Base-by-base conservation (phyloP, 2,888 invertebrate genomes). In the Cheilosia variabilis region DNA sequence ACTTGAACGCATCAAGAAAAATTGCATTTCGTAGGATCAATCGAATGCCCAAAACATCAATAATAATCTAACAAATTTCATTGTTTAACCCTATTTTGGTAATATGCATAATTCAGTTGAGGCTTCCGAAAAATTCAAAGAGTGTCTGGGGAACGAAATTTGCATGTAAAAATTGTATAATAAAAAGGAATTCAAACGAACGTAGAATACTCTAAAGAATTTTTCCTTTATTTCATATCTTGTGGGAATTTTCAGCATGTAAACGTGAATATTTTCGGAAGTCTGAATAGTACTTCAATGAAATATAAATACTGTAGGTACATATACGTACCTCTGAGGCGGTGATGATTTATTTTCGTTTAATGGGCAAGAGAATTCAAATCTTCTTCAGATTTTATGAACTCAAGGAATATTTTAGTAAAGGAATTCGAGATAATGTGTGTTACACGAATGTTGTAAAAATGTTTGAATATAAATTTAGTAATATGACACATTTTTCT, bases 201-300 rank as follows among this genome's bases (percentile, higher is more conserved):
- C 45, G 45, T 52, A 34, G 37, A 63, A 47, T 24, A 78, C 55
- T 63, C 55, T 63, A 34, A 27, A 53, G 52, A 62, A 53, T 62
- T 57, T 63, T 4, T 62, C 45, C 45, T 52, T 68, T 47, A 47
- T 63, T 63, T 78, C 31, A 50, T 62, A 78, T 63, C 77, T 71
- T 71, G n/a, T 55, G 78, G 78, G 78, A 71, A 78, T 71, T 63
- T 63, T 24, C 50, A 27, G 47, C 24, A 63, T 71, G 68, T 68
- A 55, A 69, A 55, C 45, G 37, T 15, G 47, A 50, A 50, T 47
- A 47, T 65, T 78, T 63, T 7, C 31, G 41, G n/a, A 22, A 27
- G 17, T n/a, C 17, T 45, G 45, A 62, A 34, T n/a, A 24, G 58
- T 41, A 58, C 66, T 50, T 37, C 17, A 66, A 52, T 31, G 37